Evolutionary conservation across 2,888 invertebrate species (phyloP).

Genomic region (Drosophila borborema): DNA sequence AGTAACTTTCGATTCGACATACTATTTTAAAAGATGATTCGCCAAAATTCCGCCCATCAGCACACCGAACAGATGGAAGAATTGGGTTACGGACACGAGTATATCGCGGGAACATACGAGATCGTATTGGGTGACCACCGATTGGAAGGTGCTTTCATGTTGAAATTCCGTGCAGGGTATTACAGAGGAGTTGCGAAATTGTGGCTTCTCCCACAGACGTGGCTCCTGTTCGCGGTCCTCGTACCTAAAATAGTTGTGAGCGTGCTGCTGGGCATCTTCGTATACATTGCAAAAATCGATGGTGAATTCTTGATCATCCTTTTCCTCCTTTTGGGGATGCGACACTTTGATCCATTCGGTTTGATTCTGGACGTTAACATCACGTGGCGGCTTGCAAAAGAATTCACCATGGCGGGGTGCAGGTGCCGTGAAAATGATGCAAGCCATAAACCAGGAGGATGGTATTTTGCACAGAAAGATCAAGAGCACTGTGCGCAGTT

Average conservation of each 20-base stretch:
- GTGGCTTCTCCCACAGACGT: conserved; percentile 82
- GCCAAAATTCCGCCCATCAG: conserved; percentile 85
- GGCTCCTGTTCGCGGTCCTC: conserved; percentile 79
- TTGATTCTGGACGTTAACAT: conserved; percentile 79
- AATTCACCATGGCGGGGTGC: conserved; percentile 85
- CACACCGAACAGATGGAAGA: conserved; percentile 86
- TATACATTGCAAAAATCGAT: conserved; percentile 85
- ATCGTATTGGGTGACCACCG: conserved; percentile 85
- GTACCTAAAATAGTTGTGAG: conserved; percentile 83
- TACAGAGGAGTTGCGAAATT: conserved; percentile 78
- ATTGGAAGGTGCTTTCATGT: conserved; percentile 83
- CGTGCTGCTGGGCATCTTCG: conserved; percentile 84
- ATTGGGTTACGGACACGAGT: conserved; percentile 86
- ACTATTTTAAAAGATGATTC: conserved; percentile 84
- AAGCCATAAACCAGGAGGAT: conserved; percentile 86
- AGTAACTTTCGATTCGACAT: conserved; percentile 54
- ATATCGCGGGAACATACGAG: conserved; percentile 86
- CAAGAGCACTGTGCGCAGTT: conserved; percentile 84
- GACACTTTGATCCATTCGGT: conserved; percentile 85
- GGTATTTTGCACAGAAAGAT: conserved; percentile 86
- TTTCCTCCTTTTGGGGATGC: conserved; percentile 84
- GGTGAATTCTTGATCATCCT: conserved; percentile 83
- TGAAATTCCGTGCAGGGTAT: conserved; percentile 84
- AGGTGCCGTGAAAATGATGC: conserved; percentile 86
- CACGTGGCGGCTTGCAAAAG: conserved; percentile 85